Percentiles rank a stretch among this genome's conserved stretches.
phyloP scores from a whole-genome alignment of 2,113 vertebrate genomes.

The Vanacampus margaritifer region DNA sequence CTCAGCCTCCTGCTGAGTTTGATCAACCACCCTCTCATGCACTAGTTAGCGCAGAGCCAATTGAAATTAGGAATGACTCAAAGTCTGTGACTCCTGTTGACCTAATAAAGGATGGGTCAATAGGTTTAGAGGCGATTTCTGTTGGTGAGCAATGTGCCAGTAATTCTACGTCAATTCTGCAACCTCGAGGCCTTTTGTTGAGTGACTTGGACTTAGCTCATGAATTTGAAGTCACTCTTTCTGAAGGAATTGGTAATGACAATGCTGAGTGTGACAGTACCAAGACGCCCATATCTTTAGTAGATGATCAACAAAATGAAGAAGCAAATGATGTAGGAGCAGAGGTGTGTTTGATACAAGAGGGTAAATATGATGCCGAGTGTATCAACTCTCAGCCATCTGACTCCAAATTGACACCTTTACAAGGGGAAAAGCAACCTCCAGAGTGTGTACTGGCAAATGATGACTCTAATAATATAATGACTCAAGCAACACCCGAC shows the following conservation, averaged over 20 bases:
- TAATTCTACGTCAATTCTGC: constrained; percentile 42
- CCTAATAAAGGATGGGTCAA: constrained; percentile 25
- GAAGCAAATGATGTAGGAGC: constrained; percentile 10
- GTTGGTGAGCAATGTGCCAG: constrained; percentile 29
- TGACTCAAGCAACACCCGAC: constrained; percentile 17
- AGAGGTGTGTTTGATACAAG: not conserved
- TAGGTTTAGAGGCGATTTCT: constrained; percentile 27
- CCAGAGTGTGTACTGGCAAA: constrained; percentile 11
- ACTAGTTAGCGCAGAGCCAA: constrained; percentile 12
- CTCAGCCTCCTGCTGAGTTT: constrained; percentile 28
- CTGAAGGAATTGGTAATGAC: constrained; percentile 30
- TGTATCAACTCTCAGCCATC: constrained; percentile 5
- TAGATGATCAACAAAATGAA: constrained; percentile 2
- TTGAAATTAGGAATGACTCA: not conserved
- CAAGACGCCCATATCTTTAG: constrained; percentile 21
- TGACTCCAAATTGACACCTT: not conserved
- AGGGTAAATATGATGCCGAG: constrained; percentile 18
- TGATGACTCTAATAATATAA: constrained; percentile 18
- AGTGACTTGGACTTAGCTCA: constrained; percentile 63
- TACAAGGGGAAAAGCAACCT: constrained; percentile 15
- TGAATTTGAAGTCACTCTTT: constrained; percentile 50
- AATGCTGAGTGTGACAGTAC: constrained; percentile 27
- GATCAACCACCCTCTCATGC: constrained; percentile 20
- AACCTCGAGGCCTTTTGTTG: constrained; percentile 61
- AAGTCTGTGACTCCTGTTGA: constrained; percentile 4